These are phyloP conservation scores for Muscicapa striata DNA, from an alignment of 2,797 vertebrate species.

Conservation along the genomic window DNA sequence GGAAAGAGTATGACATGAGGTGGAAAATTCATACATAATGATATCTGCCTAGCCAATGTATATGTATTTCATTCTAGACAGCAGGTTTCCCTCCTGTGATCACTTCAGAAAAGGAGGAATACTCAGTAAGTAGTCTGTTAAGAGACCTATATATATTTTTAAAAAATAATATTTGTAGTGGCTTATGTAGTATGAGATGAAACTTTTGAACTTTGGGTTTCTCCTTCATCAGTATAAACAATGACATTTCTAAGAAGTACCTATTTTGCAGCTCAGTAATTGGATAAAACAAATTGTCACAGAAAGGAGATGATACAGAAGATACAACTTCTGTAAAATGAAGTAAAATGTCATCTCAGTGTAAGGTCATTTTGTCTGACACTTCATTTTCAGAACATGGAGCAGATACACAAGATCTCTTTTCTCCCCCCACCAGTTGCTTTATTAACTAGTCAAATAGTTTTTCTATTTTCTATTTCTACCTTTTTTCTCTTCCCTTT, in stretches of 20 bases:
- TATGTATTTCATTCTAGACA: neutral
- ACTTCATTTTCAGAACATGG: neutral
- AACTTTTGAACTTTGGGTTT: neutral
- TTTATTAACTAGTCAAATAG: neutral
- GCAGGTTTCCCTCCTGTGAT: neutral
- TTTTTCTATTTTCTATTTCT: too few relatives aligned
- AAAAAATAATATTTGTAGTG: neutral
- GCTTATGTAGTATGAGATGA: neutral
- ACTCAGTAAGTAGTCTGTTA: neutral
- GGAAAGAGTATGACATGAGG: neutral
- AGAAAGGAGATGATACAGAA: neutral
- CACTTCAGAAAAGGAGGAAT: neutral
- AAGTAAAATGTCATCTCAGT: slow-evolving; percentile 11
- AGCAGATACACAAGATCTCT: neutral
- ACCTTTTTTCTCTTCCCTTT: neutral
- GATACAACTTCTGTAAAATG: neutral
- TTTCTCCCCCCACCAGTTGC: neutral
- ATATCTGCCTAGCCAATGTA: neutral
- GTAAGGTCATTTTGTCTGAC: neutral
- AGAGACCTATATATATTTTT: neutral
- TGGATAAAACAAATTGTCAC: neutral
- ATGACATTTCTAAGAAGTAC: neutral
- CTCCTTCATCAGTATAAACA: neutral
- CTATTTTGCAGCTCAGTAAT: neutral
- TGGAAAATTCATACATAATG: neutral